phyloP scores from a whole-genome alignment of 2,888 invertebrate species.

The Andrena haemorrhoa region DNA sequence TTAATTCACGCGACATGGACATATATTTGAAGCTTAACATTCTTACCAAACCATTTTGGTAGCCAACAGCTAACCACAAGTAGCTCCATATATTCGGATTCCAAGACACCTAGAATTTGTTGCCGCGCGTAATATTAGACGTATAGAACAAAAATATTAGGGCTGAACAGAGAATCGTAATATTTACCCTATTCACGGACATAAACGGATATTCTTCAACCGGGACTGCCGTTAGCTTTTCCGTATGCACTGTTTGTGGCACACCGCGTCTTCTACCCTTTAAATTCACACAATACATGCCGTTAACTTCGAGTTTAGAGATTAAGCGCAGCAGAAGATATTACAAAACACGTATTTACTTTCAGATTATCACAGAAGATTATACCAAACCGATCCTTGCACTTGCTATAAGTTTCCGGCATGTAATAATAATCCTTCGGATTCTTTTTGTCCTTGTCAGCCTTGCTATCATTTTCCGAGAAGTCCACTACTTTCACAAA shows the following conservation, averaged over 20 bases:
- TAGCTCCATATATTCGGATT: conserved; percentile 85
- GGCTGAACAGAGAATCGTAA: background rate
- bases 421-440: conserved; percentile 74
- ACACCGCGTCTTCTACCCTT: conserved; percentile 10
- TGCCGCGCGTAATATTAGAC: background rate
- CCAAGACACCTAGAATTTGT: conserved; percentile 78
- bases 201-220: conserved; percentile 83
- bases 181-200: conserved; percentile 82
- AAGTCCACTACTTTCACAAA: conserved; percentile 77
- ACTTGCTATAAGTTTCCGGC: conserved; percentile 80
- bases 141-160: background rate
- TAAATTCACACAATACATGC: conserved; percentile 17
- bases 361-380: conserved; percentile 78
- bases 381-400: conserved; percentile 81
- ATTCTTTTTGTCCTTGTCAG: conserved; percentile 61
- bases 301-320: background rate
- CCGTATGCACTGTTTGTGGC: conserved; percentile 48
- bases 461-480: conserved; percentile 26
- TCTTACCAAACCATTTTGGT: conserved; percentile 85
- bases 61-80: conserved; percentile 84
- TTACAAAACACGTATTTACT: conserved; percentile 65
- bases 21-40: conserved; percentile 78
- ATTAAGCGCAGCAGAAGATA: background rate
- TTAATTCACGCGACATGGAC: conserved; percentile 60
- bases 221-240: conserved; percentile 72